A percentile compares a stretch with the other conserved stretches of the same genome.
These are phyloP conservation scores for Drosophila ogumai DNA, from an alignment of 1,140 invertebrate genomes.

Conservation along the genomic window DNA sequence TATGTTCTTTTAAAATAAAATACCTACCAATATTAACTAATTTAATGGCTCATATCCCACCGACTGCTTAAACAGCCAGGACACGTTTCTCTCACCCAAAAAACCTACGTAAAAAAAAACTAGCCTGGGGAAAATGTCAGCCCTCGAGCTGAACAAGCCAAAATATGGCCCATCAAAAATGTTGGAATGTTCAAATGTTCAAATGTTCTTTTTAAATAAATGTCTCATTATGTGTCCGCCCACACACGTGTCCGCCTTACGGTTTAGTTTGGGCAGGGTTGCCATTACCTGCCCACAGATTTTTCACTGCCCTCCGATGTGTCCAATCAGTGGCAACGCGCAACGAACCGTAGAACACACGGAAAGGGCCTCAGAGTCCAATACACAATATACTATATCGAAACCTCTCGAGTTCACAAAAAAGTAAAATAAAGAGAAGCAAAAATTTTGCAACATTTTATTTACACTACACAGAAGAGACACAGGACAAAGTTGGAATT, in stretches of 20 bases:
- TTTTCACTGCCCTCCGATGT: conserved; percentile 57
- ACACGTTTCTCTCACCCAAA: conserved; percentile 25
- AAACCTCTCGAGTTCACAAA: conserved; percentile 7
- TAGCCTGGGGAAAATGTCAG: conserved; percentile 16
- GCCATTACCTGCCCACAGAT: conserved; percentile 35
- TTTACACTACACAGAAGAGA: conserved; percentile 42
- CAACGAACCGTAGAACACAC: conserved; percentile 48
- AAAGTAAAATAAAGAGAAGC: not conserved
- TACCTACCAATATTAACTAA: conserved; percentile 24
- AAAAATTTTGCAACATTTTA: conserved; percentile 47
- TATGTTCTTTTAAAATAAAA: conserved; percentile 13
- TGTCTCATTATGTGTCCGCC: conserved; percentile 55
- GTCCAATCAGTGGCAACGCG: conserved; percentile 62
- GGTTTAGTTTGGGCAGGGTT: conserved; percentile 26
- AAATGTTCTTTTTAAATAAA: conserved; percentile 61
- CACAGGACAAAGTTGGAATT: conserved; percentile 15
- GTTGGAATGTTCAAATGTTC: conserved; percentile 45
- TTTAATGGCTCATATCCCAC: conserved; percentile 28
- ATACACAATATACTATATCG: not conserved
- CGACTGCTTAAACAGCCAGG: conserved; percentile 19
- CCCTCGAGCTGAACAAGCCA: conserved; percentile 24
- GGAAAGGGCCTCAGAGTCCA: conserved; percentile 34
- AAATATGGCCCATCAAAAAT: conserved; percentile 56
- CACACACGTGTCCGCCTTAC: conserved; percentile 47
- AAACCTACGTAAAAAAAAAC: not conserved